Base-by-base conservation (phyloP, 2,888 invertebrate species). In the Saturnia japonica region DNA sequence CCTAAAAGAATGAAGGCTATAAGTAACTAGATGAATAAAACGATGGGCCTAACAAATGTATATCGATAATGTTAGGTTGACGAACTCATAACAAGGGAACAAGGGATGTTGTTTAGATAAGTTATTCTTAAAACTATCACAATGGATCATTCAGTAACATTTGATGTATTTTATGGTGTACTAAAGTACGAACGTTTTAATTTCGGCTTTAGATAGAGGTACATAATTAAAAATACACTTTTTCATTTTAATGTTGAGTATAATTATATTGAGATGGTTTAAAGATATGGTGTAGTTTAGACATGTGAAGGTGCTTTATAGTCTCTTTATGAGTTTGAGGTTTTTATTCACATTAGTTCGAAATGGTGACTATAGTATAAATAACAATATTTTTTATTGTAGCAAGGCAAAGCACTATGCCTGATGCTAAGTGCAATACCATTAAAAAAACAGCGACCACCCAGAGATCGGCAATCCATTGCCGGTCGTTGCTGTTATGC, bases 61-160 rank as follows among this genome's bases (percentile, higher is more conserved):
- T 64, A 64, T 64, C 64, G 40, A 40, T 64, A 64, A 64, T n/a
- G 64, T 40, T 54, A 57, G 74, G 74, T 75, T 72, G 68, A 74
- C 68, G 74, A 75, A 74, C 76, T 70, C 64, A 51, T 34, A 68
- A 75, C 62, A 76, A 74, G 74, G 73, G 74, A 68, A 75, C 62
- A 76, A 74, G 74, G 73, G 74, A 72, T 74, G 74, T 73, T 74
- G 72, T 68, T 71, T 64, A 62, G 68, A 71, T 70, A 71, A 71
- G 68, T 64, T 71, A 68, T 68, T 68, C 64, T 71, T 71, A 68
- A 71, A 68, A 68, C 47, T n/a, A 67, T 67, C 40, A 66, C 54
- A 67, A 70, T 70, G 54, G 66, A 42, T 11, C 70, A 67, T 70
- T 70, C 66, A 54, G 51, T 19, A 54, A 22, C 19, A 43, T 70